These are phyloP conservation scores for Acanthopagrus latus DNA, from an alignment of 2,797 vertebrate species.

Conservation along the genomic window DNA sequence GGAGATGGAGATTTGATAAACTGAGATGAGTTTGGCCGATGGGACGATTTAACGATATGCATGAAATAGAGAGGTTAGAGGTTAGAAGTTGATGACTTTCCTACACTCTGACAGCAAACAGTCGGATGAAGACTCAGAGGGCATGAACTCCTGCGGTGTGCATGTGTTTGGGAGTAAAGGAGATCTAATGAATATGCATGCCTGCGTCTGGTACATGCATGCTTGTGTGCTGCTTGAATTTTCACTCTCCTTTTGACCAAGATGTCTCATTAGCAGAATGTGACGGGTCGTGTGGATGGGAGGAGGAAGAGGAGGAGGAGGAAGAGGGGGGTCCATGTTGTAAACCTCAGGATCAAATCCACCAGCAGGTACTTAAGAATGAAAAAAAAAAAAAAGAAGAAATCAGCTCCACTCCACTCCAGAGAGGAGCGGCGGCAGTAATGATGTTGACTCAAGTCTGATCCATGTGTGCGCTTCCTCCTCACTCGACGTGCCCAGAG, in stretches of 20 bases:
- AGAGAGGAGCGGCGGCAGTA: slow-evolving; percentile 60
- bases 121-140: slow-evolving; percentile 16
- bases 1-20: slow-evolving; percentile 14
- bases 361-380: slow-evolving; percentile 39
- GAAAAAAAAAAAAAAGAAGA: slow-evolving; percentile 9
- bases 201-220: slow-evolving; percentile 14
- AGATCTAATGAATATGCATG: slow-evolving; percentile 61
- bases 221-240: slow-evolving; percentile 10
- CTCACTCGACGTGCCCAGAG: slow-evolving; percentile 41
- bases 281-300: not conserved
- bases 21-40: not conserved
- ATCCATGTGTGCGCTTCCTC: slow-evolving; percentile 72
- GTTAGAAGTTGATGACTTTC: slow-evolving; percentile 14
- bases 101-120: not conserved
- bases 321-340: slow-evolving; percentile 4
- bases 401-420: slow-evolving; percentile 45
- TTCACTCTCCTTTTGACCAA: slow-evolving; percentile 56
- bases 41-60: not conserved
- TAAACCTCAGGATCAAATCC: slow-evolving; percentile 62
- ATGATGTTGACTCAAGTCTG: slow-evolving; percentile 80
- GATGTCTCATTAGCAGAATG: slow-evolving; percentile 55
- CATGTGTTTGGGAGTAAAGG: slow-evolving; percentile 6
- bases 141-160: not conserved
- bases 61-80: not conserved
- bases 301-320: not conserved